Base-by-base conservation (phyloP, 2,888 invertebrate genomes). In the Sarcophaga caerulescens region DNA sequence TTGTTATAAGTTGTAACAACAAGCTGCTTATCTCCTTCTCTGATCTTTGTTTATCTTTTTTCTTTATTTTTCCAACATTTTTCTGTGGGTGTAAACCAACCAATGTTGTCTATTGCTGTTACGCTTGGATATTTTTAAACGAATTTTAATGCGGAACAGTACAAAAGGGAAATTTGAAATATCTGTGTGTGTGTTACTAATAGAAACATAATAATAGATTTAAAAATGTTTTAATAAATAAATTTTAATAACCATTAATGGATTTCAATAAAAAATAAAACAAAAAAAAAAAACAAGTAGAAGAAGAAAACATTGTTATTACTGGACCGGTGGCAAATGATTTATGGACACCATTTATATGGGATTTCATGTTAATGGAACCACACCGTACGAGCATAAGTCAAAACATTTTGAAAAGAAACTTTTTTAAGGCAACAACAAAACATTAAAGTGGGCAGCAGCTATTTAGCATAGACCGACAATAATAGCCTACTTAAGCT, bases 401-500 rank as follows among this genome's bases (percentile, higher is more conserved):
- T 76, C 60, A 81, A 76, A 73, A 76, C 71, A 70, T 71, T 71
- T 71, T 71, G 68, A 60, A 68, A 57, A 70, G 80, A 70, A 47
- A 76, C 25, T n/a, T 66, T 71, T 59, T 45, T 1, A 60, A 23
- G 44, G 25, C 19, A 63, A 85, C 47, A 79, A 69, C 70, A 66
- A 60, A 69, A 59, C 8, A 35, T 35, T 35, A 35, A 35, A 35
- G 35, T 35, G 35, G 35, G 35, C 35, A 35, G 35, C 35, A 35
- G 35, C 35, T 35, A 35, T 35, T 35, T 35, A 35, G 35, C 35
- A 35, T 35, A 35, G 35, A n/a, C n/a, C n/a, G n/a, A 35, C 35
- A 35, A 35, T 35, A 35, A 35, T 35, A 35, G 35, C 35, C 35
- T 35, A 35, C 35, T 35, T 35, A 35, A 35, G 35, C 35, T 35